Percentiles rank a stretch among this genome's conserved stretches.
Evolutionary conservation across 2,797 vertebrate species (phyloP).

Genomic region (Alectoris magna): DNA sequence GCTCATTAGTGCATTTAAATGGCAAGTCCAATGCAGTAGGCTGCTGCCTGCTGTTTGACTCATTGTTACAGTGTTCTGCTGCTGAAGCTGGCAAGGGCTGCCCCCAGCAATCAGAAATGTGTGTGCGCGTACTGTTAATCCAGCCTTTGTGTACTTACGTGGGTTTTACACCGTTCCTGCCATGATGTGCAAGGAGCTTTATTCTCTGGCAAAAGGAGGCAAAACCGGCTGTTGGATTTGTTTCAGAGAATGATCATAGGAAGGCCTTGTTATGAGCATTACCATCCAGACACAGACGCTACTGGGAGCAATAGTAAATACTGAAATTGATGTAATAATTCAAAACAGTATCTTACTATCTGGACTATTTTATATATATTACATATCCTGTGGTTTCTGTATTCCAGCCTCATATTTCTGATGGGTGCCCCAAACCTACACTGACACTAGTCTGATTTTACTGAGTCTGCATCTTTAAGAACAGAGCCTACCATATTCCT

Average conservation of each 20-base stretch:
- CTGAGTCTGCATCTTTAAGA: not conserved
- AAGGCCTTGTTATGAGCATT: not conserved
- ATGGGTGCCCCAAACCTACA: not conserved
- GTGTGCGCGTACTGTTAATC: not conserved
- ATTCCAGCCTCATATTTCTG: not conserved
- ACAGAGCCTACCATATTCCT: not conserved
- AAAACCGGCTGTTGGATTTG: not conserved
- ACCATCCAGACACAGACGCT: not conserved
- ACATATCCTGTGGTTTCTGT: not conserved
- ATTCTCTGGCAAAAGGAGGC: not conserved
- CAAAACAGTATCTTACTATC: not conserved
- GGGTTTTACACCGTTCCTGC: not conserved
- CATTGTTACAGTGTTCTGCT: not conserved
- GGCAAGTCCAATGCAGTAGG: not conserved
- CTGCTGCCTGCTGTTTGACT: not conserved
- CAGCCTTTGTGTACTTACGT: not conserved
- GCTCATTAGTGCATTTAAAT: not conserved
- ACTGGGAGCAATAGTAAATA: not conserved
- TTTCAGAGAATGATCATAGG: not conserved
- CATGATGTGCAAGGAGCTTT: not conserved
- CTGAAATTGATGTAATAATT: not conserved
- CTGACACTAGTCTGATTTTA: not conserved
- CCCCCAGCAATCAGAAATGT: not conserved
- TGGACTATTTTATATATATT: no score
- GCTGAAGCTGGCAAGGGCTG: not conserved